Evolutionary conservation across 2,888 invertebrate genomes (phyloP).

Genomic region (Callosobruchus maculatus): DNA sequence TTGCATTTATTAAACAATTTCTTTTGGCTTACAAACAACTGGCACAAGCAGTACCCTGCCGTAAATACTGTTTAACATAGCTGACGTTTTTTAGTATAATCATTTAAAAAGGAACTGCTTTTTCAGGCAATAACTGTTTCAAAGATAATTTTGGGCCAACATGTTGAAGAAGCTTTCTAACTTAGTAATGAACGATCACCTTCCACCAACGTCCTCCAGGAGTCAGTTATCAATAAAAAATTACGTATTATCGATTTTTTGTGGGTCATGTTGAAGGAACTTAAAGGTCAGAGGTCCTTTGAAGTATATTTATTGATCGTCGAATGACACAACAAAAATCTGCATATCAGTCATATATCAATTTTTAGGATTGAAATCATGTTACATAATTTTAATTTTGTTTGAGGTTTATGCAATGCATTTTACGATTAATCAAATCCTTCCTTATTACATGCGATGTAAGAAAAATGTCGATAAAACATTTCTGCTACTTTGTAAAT

Average conservation of each 20-base stretch:
- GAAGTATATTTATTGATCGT: not conserved
- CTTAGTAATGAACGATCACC: not conserved
- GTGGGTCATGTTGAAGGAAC: not conserved
- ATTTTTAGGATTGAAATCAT: not conserved
- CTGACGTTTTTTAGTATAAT: too few species aligned
- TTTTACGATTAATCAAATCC: not conserved
- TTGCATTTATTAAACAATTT: too few species aligned
- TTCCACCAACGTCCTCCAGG: not conserved
- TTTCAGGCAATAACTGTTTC: too few species aligned
- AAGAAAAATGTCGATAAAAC: not conserved
- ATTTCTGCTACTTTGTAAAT: not conserved
- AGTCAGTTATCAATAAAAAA: not conserved
- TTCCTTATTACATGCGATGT: not conserved
- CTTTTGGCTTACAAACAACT: too few species aligned
- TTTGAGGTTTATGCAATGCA: not conserved
- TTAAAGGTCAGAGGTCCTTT: not conserved
- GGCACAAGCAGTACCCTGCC: too few species aligned
- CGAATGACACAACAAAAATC: not conserved
- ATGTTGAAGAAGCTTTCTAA: too few species aligned
- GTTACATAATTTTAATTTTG: not conserved
- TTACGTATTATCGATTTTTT: not conserved
- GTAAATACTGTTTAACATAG: too few species aligned
- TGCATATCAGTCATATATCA: not conserved
- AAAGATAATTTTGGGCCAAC: too few species aligned
- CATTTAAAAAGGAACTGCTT: too few species aligned